phyloP scores from a whole-genome alignment of 2,113 vertebrate species.

The Equus przewalskii region DNA sequence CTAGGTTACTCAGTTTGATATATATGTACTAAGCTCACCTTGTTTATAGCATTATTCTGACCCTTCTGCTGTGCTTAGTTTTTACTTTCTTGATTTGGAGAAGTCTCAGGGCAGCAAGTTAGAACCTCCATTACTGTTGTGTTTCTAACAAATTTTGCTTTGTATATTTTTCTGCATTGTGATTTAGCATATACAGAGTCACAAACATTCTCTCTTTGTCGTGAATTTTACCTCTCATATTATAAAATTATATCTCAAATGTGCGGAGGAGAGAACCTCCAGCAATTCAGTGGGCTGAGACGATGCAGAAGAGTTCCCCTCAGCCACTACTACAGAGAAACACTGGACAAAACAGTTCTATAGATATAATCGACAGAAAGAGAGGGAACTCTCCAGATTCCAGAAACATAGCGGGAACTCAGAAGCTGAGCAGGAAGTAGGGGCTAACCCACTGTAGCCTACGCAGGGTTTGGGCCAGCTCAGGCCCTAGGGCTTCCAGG shows the following conservation, averaged over 20 bases:
- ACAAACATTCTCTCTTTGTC: neutral
- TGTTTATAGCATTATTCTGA: neutral
- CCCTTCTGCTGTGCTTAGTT: neutral
- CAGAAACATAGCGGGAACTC: neutral
- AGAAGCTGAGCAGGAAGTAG: neutral
- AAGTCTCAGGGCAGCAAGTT: neutral
- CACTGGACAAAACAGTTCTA: neutral
- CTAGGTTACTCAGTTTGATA: neutral
- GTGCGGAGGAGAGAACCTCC: neutral
- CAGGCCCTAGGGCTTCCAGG: neutral
- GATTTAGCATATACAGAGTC: neutral
- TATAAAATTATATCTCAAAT: neutral
- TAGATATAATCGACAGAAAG: neutral
- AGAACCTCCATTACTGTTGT: neutral
- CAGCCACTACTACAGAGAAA: slow-evolving; percentile 28
- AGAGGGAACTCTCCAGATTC: neutral
- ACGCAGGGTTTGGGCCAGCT: neutral
- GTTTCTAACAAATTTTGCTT: slow-evolving; percentile 1
- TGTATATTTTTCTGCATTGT: neutral
- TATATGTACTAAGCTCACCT: neutral
- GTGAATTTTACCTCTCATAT: neutral
- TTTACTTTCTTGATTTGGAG: slow-evolving; percentile 40
- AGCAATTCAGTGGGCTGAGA: neutral
- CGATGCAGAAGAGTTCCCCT: neutral
- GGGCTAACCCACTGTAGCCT: neutral